Conservation (phyloP, 2,113 vertebrate genomes). For the Podocnemis expansa region DNA sequence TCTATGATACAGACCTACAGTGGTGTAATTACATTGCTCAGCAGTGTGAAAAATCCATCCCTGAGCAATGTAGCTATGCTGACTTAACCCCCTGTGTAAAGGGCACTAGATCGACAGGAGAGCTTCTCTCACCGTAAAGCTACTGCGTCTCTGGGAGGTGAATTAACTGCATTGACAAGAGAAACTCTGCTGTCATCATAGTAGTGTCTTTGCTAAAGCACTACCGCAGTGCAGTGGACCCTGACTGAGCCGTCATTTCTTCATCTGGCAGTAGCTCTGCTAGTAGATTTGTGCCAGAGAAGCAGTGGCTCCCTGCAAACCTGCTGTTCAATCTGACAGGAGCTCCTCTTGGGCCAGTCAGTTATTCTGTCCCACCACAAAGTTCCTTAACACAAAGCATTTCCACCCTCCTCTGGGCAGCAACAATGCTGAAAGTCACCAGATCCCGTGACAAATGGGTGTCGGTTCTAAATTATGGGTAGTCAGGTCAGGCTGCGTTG, state of each 20-base stretch:
- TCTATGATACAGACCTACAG: neutral
- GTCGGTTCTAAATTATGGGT: too few species aligned
- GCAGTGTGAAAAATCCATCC: neutral
- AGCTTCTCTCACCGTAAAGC: neutral
- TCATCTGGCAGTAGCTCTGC: neutral
- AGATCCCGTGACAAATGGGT: too few species aligned
- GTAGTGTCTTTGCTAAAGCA: neutral
- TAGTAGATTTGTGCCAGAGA: neutral
- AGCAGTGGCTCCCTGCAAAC: accelerated
- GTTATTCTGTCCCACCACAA: neutral
- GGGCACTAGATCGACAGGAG: neutral
- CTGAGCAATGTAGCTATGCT: neutral
- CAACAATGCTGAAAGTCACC: too few species aligned
- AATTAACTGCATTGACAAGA: neutral
- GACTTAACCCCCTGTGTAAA: neutral
- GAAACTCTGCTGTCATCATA: neutral
- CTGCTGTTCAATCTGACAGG: neutral
- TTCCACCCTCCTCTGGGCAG: accelerated
- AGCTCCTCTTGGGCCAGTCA: neutral
- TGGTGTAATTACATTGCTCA: neutral
- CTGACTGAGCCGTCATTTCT: neutral
- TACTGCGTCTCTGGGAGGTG: neutral
- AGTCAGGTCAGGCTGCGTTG: too few species aligned
- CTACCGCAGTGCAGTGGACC: neutral
- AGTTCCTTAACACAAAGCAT: neutral